A percentile compares a stretch with the other conserved stretches of the same genome.
These are phyloP conservation scores for Actinemys pallida DNA, from an alignment of 2,113 vertebrate genomes.

Conservation along the genomic window DNA sequence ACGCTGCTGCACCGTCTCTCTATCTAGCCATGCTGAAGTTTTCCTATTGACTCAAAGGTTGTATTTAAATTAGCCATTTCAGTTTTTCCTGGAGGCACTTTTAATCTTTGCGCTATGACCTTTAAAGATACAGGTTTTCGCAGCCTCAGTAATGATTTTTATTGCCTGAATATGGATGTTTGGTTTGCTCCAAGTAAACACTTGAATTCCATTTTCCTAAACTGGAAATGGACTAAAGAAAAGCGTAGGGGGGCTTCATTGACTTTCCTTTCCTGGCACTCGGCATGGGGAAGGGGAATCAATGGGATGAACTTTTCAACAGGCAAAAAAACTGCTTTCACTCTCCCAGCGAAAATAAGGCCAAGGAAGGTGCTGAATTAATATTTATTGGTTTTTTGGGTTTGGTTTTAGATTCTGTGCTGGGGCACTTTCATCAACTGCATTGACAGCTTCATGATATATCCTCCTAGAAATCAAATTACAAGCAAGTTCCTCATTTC, in stretches of 20 bases:
- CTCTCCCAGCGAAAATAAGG: background rate
- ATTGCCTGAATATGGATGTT: conserved; percentile 38
- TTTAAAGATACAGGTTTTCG: conserved; percentile 60
- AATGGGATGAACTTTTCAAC: conserved; percentile 13
- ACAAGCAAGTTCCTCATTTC: conserved; percentile 69
- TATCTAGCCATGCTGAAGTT: background rate
- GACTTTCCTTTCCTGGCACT: conserved; percentile 22
- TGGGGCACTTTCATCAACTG: conserved; percentile 14
- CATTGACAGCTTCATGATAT: conserved; percentile 58
- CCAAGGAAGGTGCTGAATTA: conserved; percentile 40
- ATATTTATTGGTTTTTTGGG: background rate
- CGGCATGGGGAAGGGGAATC: background rate
- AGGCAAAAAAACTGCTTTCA: background rate
- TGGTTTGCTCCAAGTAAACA: conserved; percentile 49
- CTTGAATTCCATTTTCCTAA: conserved; percentile 59
- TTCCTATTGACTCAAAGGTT: conserved; percentile 29
- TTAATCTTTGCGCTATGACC: conserved; percentile 69
- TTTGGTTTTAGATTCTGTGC: background rate
- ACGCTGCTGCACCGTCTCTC: background rate
- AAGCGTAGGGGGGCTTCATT: background rate
- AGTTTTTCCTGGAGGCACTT: conserved; percentile 51
- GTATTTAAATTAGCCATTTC: conserved; percentile 62
- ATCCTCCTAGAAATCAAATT: conserved; percentile 74
- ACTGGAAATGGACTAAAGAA: conserved; percentile 52
- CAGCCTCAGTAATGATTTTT: conserved; percentile 69